Conservation (phyloP, 1,140 invertebrate species). For the Penaeus indicus region DNA sequence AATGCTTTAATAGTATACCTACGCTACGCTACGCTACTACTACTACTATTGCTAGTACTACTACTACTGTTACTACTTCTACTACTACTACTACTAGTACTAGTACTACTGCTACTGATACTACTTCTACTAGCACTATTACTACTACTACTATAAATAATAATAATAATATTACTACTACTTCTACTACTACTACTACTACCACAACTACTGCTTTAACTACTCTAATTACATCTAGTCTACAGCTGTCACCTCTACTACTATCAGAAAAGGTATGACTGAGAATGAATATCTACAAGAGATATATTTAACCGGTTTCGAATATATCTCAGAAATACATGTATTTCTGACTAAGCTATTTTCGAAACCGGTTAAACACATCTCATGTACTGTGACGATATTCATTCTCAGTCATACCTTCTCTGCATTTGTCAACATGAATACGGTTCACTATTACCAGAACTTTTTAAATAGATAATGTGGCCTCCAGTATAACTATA, state of each 20-base stretch:
- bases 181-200: background rate
- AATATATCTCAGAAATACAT: no score
- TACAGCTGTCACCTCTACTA: background rate
- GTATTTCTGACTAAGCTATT: no score
- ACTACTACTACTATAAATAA: background rate
- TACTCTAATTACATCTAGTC: background rate
- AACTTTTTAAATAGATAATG: no score
- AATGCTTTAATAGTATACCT: background rate
- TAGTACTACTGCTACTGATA: background rate
- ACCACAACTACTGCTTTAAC: background rate
- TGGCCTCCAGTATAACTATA: no score
- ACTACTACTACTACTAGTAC: background rate
- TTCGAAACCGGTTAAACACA: no score
- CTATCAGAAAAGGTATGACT: no score
- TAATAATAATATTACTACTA: background rate
- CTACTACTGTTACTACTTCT: slow-evolving; percentile 5
- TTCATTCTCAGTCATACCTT: no score
- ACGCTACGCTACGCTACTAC: background rate
- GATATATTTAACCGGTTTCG: no score
- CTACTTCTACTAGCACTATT: background rate
- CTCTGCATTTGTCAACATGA: no score
- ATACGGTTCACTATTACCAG: no score
- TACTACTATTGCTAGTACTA: background rate
- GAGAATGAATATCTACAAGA: no score
- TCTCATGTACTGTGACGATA: no score